phyloP scores from a whole-genome alignment of 1,140 invertebrate species.

The Formica exsecta region DNA sequence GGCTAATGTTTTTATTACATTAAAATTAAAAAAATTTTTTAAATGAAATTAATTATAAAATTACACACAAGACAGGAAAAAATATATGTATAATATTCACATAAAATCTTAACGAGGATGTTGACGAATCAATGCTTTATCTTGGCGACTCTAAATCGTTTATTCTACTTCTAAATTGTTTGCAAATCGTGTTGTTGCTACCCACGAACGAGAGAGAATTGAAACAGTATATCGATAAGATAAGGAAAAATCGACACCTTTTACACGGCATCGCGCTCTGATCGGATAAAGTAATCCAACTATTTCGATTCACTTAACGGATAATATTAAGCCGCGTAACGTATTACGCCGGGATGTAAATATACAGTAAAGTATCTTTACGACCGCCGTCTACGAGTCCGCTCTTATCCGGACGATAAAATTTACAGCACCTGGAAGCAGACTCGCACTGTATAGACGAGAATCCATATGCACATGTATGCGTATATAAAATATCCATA shows the following conservation, averaged over 20 bases:
- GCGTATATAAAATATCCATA: conserved; percentile 61
- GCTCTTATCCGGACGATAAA: conserved; percentile 82
- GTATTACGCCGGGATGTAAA: conserved; percentile 80
- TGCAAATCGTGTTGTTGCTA: not conserved
- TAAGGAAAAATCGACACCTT: not conserved
- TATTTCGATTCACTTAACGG: conserved; percentile 79
- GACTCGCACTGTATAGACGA: conserved; percentile 34
- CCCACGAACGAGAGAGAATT: not conserved
- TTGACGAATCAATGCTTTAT: not conserved
- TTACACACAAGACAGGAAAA: not conserved
- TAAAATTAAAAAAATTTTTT: too few relatives aligned
- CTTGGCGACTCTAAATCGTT: not conserved
- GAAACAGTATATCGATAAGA: not conserved
- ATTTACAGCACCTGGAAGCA: conserved; percentile 80
- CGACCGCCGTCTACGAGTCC: conserved; percentile 75
- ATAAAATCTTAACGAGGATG: not conserved
- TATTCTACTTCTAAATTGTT: not conserved
- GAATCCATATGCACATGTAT: not conserved
- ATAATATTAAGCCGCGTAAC: conserved; percentile 76
- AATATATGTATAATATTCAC: not conserved
- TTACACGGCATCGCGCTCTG: conserved; percentile 4
- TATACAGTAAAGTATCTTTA: conserved; percentile 82
- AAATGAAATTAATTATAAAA: not conserved
- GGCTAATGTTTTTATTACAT: conserved; percentile 23
- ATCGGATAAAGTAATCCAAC: conserved; percentile 58